Percentiles rank a stretch among this genome's conserved stretches.
Evolutionary conservation across 2,113 vertebrate genomes (phyloP).

Genomic region (Eidolon helvum): DNA sequence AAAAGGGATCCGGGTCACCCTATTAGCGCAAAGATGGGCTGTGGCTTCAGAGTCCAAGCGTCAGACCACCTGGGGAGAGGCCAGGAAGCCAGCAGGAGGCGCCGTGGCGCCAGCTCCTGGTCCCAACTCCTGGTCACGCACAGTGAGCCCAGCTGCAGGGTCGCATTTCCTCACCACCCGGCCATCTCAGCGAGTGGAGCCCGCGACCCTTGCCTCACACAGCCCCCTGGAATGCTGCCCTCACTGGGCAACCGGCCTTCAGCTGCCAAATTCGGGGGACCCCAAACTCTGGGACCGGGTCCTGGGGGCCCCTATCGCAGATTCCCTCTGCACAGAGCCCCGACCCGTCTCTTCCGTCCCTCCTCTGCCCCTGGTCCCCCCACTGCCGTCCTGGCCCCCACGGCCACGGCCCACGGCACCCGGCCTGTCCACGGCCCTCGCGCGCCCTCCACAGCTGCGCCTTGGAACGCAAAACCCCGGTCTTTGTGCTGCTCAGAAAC

Average conservation of each 20-base stretch:
- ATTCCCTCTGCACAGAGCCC: neutral
- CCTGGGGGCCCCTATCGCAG: neutral
- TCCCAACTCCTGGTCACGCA: accelerated
- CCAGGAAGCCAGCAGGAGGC: no score
- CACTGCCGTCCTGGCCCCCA: accelerated
- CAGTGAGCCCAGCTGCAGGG: no score
- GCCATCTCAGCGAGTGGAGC: neutral
- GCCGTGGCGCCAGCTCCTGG: neutral
- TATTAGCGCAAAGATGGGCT: neutral
- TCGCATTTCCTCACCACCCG: no score
- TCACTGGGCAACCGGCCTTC: neutral
- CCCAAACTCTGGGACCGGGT: neutral
- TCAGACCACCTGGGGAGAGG: neutral
- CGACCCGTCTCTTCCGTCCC: neutral
- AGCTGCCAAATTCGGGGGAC: neutral
- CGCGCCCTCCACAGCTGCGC: no score
- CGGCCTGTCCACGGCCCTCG: no score
- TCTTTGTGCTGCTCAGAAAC: neutral
- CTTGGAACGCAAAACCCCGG: neutral
- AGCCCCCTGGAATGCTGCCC: neutral
- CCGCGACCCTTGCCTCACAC: accelerated
- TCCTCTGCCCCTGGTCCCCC: no score
- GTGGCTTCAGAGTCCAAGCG: accelerated
- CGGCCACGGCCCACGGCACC: accelerated
- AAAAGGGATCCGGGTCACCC: neutral